Base-by-base conservation (phyloP, 1,140 invertebrate species). In the Melipona quadrifasciata region DNA sequence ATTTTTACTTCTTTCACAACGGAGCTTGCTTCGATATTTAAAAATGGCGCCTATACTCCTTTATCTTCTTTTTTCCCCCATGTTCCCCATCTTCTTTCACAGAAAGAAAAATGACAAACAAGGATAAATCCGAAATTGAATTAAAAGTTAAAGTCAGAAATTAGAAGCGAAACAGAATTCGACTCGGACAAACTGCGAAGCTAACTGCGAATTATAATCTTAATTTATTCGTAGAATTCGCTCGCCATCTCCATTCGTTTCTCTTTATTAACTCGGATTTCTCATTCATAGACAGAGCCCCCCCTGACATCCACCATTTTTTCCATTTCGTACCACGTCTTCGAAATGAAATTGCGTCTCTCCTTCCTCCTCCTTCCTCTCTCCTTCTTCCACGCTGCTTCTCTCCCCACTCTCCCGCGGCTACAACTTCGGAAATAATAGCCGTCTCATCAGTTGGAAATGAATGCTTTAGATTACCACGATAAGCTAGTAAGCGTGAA, bases 401-500 rank as follows among this genome's bases (percentile, higher is more conserved):
- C n/a, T 31, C 58, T 76, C 74, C 55, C 24, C 55, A 19, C 21
- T 57, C 55, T 47, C 34, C 47, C 10, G 14, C 1, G 17, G 24
- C 21, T 55, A 34, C 10, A 64, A 65, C 12, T 67, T 84, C 53
- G 78, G 61, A 80, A 84, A 80, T 84, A 84, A 80, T 84, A 84
- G 77, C 58, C 78, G 61, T 80, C 83, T 84, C 83, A 84, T 84
- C 83, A 80, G 83, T 74, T 61, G 80, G 73, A 90, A 90, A 87
- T 85, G 80, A 89, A 82, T 85, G 71, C 64, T 88, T 76, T 57
- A 70, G 82, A 90, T 90, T 87, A 87, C 51, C 47, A 27, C 77
- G 80, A 89, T 89, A 89, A 78, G 80, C 72, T 58, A 57, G 39
- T 78, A 74, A 84, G 86, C 77, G 90, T 81, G 90, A 89, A 88